Base-by-base conservation (phyloP, 2,113 vertebrate genomes). In the Grammomys dolichurus region DNA sequence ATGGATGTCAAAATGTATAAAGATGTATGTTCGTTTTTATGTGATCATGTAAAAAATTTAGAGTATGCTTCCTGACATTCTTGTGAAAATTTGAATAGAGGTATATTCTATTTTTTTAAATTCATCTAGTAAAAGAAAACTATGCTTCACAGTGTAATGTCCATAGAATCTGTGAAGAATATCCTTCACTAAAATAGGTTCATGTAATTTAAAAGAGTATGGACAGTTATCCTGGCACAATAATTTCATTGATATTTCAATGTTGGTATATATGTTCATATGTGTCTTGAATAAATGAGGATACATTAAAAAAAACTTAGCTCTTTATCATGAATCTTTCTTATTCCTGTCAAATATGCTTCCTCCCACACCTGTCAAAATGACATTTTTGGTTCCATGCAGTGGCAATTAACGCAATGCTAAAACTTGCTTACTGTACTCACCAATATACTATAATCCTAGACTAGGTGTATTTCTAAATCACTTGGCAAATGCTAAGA, bases 1-100 rank as follows among this genome's bases (percentile, higher is more conserved):
- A 51, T 36, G 81, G 0, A 95, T 98, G 13, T 48, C 7, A 20
- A 96, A 94, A 58, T 0, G 43, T 85, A 93, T 97, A 98, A 97
- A 98, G 96, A 96, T 98, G 96, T 98, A 91, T 97, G 96, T 95
- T 95, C 92, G n/a, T 92, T 98, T 98, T 69, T 95, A 96, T 69
- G 48, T 97, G 84, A 97, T 98, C 91, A 96, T 69, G 73, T 92
- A 33, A 95, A 87, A 43, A 89, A 93, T 98, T 97, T 69, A 93
- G 97, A 84, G 46, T 75, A 92, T 95, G 89, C 90, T 36, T 85
- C 75, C 95, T 92, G 92, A 36, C 77, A 97, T 95, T 96, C 73
- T 87, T 95, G 82, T 92, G 94, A 31, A 51, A 80, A 92, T 67
- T 75, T 33, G 93, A 84, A 92, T 97, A 72, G 5, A 82, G 9